These are phyloP conservation scores for Eristalis pertinax DNA, from an alignment of 2,888 invertebrate species.

Conservation along the genomic window DNA sequence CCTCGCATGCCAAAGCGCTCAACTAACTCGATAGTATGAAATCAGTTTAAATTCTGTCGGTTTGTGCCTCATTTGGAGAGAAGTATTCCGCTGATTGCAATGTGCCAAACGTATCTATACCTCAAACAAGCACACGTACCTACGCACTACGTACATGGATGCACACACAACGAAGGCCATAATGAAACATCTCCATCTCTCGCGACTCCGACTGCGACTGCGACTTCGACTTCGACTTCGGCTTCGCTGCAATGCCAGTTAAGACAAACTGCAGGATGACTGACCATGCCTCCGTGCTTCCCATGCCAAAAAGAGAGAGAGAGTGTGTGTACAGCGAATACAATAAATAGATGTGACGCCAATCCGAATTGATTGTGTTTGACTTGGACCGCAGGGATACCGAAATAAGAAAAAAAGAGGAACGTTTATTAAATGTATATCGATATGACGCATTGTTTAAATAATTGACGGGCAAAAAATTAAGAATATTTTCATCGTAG, in stretches of 20 bases:
- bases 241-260: conserved; percentile 14
- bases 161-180: conserved; percentile 28
- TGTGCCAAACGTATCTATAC: conserved; percentile 46
- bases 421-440: conserved; percentile 81
- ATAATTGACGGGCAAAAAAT: conserved; percentile 74
- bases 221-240: neutral
- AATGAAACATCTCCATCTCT: conserved; percentile 36
- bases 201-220: neutral
- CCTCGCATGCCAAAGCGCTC: conserved; percentile 54
- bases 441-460: conserved; percentile 80
- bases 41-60: conserved; percentile 64
- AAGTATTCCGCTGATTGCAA: conserved; percentile 59
- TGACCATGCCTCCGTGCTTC: conserved; percentile 11
- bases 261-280: conserved; percentile 41
- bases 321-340: conserved; percentile 3
- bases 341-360: conserved; percentile 64
- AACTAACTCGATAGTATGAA: conserved; percentile 67
- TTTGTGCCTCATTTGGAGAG: conserved; percentile 49
- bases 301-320: conserved; percentile 1
- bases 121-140: conserved; percentile 21
- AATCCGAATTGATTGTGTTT: conserved; percentile 66
- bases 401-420: conserved; percentile 64
- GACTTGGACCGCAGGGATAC: conserved; percentile 42
- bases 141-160: neutral
- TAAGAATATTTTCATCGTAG: conserved; percentile 62